Conservation (phyloP, 2,797 vertebrate species). For the Falco rusticolus region DNA sequence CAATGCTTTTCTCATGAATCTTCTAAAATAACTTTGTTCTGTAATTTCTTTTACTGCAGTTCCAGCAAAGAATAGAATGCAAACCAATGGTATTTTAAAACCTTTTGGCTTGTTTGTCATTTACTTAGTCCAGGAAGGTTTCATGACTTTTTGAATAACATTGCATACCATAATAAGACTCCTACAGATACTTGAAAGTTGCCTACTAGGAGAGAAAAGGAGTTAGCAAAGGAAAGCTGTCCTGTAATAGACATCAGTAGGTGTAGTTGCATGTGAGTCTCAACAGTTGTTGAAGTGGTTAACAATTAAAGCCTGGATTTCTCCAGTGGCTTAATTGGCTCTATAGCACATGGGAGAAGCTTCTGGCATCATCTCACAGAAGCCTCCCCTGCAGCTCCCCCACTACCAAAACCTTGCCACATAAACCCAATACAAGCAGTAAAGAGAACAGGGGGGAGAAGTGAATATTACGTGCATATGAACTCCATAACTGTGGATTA, state of each 20-base stretch:
- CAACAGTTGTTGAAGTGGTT: not conserved
- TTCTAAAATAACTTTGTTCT: not conserved
- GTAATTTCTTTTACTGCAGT: not conserved
- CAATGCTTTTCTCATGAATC: not conserved
- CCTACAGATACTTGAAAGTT: not conserved
- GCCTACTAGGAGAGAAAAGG: not conserved
- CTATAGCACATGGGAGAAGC: too few relatives aligned
- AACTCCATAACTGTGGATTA: too few relatives aligned
- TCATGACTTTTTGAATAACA: not conserved
- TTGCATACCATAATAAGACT: not conserved
- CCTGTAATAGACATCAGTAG: not conserved
- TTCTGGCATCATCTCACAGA: too few relatives aligned
- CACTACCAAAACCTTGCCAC: too few relatives aligned
- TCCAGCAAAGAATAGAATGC: not conserved
- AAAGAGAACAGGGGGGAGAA: too few relatives aligned
- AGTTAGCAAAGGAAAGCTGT: not conserved
- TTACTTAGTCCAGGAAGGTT: not conserved
- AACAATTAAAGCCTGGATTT: not conserved
- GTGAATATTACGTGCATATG: too few relatives aligned
- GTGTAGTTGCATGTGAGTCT: not conserved
- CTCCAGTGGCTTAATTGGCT: not conserved
- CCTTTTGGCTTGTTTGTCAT: not conserved
- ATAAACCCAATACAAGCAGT: too few relatives aligned
- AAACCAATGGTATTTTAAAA: not conserved
- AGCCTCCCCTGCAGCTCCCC: too few relatives aligned